phyloP scores from a whole-genome alignment of 30 jellyfish, hydroid and myxozoan genomes.

The Turritopsis dohrnii region DNA sequence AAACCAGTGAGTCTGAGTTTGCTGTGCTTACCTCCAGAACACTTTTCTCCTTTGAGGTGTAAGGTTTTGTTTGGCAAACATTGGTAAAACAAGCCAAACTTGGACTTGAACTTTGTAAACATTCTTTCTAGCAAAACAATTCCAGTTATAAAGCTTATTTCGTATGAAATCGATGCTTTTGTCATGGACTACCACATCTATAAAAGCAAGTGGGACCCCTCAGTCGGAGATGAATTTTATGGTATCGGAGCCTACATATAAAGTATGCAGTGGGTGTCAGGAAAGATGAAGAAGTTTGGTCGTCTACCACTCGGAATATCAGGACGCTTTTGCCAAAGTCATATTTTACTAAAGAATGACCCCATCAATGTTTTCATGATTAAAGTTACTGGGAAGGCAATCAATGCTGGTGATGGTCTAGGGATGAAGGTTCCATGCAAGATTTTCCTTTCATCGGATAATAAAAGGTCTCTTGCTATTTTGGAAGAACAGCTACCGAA shows the following conservation, averaged over 20 bases:
- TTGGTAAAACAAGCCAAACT: background rate
- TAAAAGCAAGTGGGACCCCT: too few relatives aligned
- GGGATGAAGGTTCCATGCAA: constrained; percentile 13
- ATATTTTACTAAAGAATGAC: constrained; percentile 6
- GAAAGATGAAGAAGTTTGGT: constrained; percentile 17
- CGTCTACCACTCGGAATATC: constrained; percentile 17
- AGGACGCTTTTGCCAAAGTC: constrained; percentile 15
- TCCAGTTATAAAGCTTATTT: background rate
- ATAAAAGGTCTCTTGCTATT: constrained; percentile 7
- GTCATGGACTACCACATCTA: too few relatives aligned
- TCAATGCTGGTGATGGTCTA: constrained; percentile 22
- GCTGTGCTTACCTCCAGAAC: too few relatives aligned
- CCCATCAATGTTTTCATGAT: constrained; percentile 6
- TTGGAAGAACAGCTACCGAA: constrained; percentile 16
- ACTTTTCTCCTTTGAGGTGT: background rate
- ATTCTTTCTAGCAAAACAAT: too few relatives aligned
- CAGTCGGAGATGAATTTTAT: constrained; percentile 9
- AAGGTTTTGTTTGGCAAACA: background rate
- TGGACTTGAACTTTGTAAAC: too few relatives aligned
- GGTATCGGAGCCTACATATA: constrained; percentile 4
- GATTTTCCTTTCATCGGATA: constrained; percentile 10
- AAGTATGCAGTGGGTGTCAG: constrained; percentile 23
- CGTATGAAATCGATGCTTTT: too few relatives aligned
- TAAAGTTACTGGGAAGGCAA: constrained; percentile 25
- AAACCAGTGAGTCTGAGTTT: background rate